Evolutionary conservation across 2,888 invertebrate species (phyloP), one percentile per base, ranked within the genome.

Genomic region (Hipparchia sbordonii): DNA sequence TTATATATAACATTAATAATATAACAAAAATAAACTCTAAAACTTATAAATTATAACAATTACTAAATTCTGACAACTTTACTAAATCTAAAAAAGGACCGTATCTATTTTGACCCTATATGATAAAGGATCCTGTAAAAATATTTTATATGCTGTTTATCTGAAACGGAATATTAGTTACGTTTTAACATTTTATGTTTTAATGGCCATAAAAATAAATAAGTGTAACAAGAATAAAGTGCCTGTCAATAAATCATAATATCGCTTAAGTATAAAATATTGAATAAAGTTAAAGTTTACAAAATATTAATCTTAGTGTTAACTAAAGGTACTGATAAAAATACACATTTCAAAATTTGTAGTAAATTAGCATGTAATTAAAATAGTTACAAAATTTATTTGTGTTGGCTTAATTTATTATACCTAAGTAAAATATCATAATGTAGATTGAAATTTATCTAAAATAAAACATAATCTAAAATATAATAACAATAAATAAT

Each of bases 401-500:
- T 60, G 9, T 39, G 39, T 39, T 39, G 2, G 39, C 39, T 39
- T 39, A 52, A 52, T 5, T 52, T 9, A 52, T 52, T 12, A 52
- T 52, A 12, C 3, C 39, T 10, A 60, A 60, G 9, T 61, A 61
- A 60, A 45, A 39, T 59, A 12, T 59, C 23, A 59, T 59, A 5
- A 2, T 39, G 10, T 60, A 45, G 2, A 61, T 45, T 45, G 45
- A 46, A 45, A 46, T 46, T 2, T 3, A 60, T 61, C 61, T 45
- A 45, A 61, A 46, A 61, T 61, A n/a, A 61, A 61, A 61, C n/a
- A 45, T n/a, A 39, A 39, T n/a, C n/a, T n/a, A 61, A 61, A 45
- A 59, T 59, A 59, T 6, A 61, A 12, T 60, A 39, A 61, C 0
- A 61, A 61, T 2, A 61, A 61, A 12, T 61, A 4, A 52, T 52